Evolutionary conservation across 2,797 vertebrate genomes (phyloP), one percentile per base, ranked within the genome.

Genomic region (Natrix natrix): DNA sequence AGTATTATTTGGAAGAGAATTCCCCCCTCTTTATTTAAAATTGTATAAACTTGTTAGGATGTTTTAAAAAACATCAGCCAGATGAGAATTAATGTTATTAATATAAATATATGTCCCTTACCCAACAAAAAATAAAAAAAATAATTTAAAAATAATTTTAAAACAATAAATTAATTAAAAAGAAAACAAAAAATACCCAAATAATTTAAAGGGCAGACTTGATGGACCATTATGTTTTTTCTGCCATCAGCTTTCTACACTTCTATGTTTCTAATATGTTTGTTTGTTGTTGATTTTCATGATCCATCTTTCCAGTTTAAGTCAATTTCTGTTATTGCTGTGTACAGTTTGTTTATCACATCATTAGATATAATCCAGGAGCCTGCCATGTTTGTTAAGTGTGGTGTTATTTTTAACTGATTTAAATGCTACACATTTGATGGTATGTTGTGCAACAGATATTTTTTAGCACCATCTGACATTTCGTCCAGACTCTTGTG

Each of bases 401-500:
- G 92, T 28, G 69, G 0, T 0, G 92, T 93, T 97, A 97, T 97
- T 97, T 97, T 97, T 97, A 97, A 95, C 95, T 0, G 0, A 93
- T 91, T 87, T 95, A 93, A 96, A 95, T 20, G 90, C 95, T 95
- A 92, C 94, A 93, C 26, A 26, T 94, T 28, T 0, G 86, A 66
- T 92, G 96, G 96, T 78, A 96, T 94, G 94, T 93, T 95, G 96
- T 93, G 92, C 87, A 96, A 95, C 83, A 96, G 95, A 97, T 95
- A 97, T 8, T 92, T 11, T 0, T 92, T 87, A 69, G 94, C 96
- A 94, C 95, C 95, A 95, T 94, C 93, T 96, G 97, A 96, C 95
- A 94, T 96, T 97, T 96, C 94, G 94, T 95, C 95, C 96, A 96
- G 97, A 97, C 96, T 92, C 93, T 97, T 95, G 90, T 91, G 91